Evolutionary conservation across 2,113 vertebrate species (phyloP), one percentile per base, ranked within the genome.

Genomic region (Dasypus novemcinctus): DNA sequence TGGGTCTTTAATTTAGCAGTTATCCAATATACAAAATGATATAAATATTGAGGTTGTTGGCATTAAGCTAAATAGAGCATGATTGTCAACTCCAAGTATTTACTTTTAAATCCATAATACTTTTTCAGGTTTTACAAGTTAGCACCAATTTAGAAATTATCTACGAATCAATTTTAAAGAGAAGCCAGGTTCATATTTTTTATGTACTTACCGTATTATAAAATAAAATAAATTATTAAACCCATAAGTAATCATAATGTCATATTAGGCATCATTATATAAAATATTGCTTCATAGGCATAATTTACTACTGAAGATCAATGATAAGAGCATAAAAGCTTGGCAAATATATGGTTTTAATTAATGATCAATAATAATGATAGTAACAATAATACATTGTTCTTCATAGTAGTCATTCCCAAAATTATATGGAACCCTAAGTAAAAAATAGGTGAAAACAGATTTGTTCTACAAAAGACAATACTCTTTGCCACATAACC

Each of bases 361-460:
- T 97, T 97, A 97, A 90, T 95, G 96, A 97, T 97, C 97, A 96
- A 95, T 97, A 95, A 93, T 92, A 91, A 88, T 96, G 95, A 96
- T 93, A 96, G 92, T 41, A 97, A 90, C 89, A 96, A 94, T 90
- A 90, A 97, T 96, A 96, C 81, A 92, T 96, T 95, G 95, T 95
- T 38, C 49, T 90, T 86, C 90, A 92, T 23, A 74, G 54, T n/a
- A 64, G 49, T 41, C 84, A 88, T 83, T 95, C 68, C 63, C 72
- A 93, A 92, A 95, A 63, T 84, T 88, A 64, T 66, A 9, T 52
- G 23, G 59, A 95, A 95, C 61, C 61, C 18, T 83, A 74, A 75
- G 52, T 64, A 86, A 95, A 90, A 92, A 96, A 66, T 41, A 91
- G 41, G 2, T 78, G 88, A 84, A 31, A 68, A 43, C 43, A 54